phyloP scores from a whole-genome alignment of 2,113 vertebrate species.

The Herpetotheres cachinnans region DNA sequence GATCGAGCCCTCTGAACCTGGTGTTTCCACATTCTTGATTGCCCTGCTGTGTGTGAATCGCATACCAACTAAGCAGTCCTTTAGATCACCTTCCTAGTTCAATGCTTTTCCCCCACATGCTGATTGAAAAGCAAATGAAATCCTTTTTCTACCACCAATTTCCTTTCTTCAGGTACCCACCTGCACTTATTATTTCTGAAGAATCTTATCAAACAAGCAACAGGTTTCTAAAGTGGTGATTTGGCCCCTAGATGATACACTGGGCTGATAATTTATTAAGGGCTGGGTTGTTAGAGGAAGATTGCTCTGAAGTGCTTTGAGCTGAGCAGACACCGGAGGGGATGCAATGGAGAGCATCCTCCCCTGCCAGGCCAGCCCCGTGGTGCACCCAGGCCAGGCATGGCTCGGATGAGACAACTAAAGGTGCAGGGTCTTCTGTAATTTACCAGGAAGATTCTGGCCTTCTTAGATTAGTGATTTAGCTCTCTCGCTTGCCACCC shows the following conservation, averaged over 20 bases:
- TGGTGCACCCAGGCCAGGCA: neutral
- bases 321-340: neutral
- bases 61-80: neutral
- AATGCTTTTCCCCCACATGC: neutral
- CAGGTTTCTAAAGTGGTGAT: neutral
- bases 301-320: neutral
- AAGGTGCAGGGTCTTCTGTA: neutral
- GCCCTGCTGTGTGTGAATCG: neutral
- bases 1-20: neutral
- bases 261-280: neutral
- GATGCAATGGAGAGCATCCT: neutral
- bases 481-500: neutral
- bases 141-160: neutral
- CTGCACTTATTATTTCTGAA: neutral
- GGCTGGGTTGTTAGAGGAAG: neutral
- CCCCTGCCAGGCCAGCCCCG: neutral
- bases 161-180: neutral
- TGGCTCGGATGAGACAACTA: neutral
- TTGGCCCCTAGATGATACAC: neutral
- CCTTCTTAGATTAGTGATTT: neutral
- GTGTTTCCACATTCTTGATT: slow-evolving; percentile 10
- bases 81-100: slow-evolving; percentile 19
- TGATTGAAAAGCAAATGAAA: slow-evolving; percentile 11
- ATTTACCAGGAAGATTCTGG: neutral
- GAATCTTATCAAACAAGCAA: neutral